Percentiles rank a stretch among this genome's conserved stretches.
These are phyloP conservation scores for Chaetodon auriga DNA, from an alignment of 2,113 vertebrate genomes.

Conservation along the genomic window DNA sequence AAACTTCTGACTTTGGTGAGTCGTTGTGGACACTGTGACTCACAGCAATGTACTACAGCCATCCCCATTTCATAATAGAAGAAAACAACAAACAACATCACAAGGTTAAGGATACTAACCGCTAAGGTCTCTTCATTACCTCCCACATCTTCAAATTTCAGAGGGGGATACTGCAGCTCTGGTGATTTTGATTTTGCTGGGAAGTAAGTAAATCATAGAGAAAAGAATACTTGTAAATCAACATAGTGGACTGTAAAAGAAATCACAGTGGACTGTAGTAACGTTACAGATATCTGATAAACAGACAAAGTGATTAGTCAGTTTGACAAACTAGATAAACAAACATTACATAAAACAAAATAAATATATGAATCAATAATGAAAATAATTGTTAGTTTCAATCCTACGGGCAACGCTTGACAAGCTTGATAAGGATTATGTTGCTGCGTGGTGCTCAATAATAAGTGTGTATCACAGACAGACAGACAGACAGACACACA, in stretches of 20 bases:
- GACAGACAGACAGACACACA: no score
- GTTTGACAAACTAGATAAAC: background rate
- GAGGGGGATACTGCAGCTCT: conserved; percentile 86
- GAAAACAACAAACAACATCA: background rate
- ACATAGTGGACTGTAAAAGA: background rate
- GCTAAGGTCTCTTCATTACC: conserved; percentile 91
- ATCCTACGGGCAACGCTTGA: background rate
- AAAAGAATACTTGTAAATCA: background rate
- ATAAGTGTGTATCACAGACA: no score
- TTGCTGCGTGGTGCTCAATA: background rate
- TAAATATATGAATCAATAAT: background rate
- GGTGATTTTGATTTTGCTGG: conserved; percentile 81
- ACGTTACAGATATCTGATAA: no score
- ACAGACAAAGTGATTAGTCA: no score
- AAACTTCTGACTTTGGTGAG: background rate
- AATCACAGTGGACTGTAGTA: background rate
- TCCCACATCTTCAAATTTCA: conserved; percentile 94
- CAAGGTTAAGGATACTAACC: conserved; percentile 72
- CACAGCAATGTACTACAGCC: no score
- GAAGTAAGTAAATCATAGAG: background rate
- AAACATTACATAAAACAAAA: background rate
- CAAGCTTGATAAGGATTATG: background rate
- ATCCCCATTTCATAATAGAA: background rate
- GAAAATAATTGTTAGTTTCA: background rate
- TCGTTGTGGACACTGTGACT: no score